Conservation (phyloP, 2,113 vertebrate species). For the Tapirus terrestris region DNA sequence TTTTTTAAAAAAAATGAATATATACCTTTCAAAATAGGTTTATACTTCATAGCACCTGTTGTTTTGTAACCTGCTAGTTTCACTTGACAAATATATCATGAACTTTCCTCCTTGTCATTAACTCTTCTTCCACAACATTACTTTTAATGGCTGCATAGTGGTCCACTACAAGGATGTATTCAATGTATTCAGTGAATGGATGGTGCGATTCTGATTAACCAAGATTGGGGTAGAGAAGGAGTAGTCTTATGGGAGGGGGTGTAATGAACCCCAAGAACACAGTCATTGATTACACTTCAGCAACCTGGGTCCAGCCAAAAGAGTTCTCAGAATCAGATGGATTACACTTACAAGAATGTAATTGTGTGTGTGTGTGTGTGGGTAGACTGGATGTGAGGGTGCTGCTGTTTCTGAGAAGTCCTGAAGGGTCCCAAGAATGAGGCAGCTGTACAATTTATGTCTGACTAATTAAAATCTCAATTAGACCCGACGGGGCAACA, state of each 20-base stretch:
- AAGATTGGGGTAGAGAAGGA: not conserved
- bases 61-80: not conserved
- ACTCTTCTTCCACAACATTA: not conserved
- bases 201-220: not conserved
- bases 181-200: not conserved
- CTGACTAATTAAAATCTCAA: slow-evolving; percentile 8
- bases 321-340: slow-evolving; percentile 44
- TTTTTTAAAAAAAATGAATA: not conserved
- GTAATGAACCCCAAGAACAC: not conserved
- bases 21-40: not conserved
- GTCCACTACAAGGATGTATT: not conserved
- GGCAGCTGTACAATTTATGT: not conserved
- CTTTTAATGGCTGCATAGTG: not conserved
- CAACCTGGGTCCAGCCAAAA: not conserved
- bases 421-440: not conserved
- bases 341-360: not conserved
- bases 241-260: not conserved
- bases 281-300: not conserved
- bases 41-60: not conserved
- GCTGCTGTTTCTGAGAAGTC: slow-evolving; percentile 58
- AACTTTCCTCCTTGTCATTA: not conserved
- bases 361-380: not conserved
- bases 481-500: not conserved
- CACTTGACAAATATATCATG: not conserved
- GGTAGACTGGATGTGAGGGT: too few relatives aligned